Base-by-base conservation (phyloP, 2,113 vertebrate genomes). In the Cygnus buccinator region DNA sequence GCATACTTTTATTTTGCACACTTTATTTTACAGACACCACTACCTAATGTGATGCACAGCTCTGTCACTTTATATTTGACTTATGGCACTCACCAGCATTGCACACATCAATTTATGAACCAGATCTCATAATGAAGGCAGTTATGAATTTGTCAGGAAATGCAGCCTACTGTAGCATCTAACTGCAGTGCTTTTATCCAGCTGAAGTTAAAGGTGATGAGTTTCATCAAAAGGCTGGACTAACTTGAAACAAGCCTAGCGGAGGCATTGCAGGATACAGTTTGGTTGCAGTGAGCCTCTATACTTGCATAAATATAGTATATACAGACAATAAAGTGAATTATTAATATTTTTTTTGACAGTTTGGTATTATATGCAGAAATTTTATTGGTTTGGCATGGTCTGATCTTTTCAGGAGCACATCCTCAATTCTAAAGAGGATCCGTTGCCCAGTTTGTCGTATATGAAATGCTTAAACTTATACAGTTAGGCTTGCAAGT, bases 231-330 rank as follows among this genome's bases (percentile, higher is more conserved):
- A 76, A 88, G 23, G 28, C 23, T 33, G 44, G 31, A 44, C 22
- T 66, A 39, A 67, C 19, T 37, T 43, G 13, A 90, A 83, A 50
- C 7, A 86, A 90, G 20, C 11, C 48, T 13, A 29, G 26, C 5
- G 1, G 48, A 86, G 26, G 39, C 23, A 46, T 7, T 3, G 2
- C 11, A 16, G 8, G 33, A 50, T 11, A 59, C 0, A 3, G 43
- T 0, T 85, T 54, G 19, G 10, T 26, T 76, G 54, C 39, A 61
- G 29, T 33, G 33, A 85, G 39, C 8, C 44, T 76, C 67, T 54
- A 7, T 1, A 28, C 0, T 1, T 20, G 39, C 28, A 44, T 33
- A 78, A 61, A 77, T 8, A 39, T 17, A 37, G 9, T 8, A 71
- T 0, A 0, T 26, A 43, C 10, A 52, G 23, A 8, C 19, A 7